Evolutionary conservation across 2,888 invertebrate species (phyloP).

Genomic region (Drosophila meridionalis): DNA sequence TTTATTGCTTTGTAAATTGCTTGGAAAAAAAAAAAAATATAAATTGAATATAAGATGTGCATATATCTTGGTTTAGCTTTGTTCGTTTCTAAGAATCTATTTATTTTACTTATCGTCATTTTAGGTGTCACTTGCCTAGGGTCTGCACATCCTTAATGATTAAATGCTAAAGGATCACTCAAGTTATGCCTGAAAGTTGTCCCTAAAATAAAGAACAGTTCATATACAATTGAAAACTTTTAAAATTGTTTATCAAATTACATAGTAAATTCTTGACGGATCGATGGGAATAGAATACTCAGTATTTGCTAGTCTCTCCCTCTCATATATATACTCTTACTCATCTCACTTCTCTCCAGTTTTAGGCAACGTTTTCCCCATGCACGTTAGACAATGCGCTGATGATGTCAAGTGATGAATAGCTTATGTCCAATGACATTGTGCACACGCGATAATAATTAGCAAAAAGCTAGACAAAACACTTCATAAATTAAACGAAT

Average conservation of each 20-base stretch:
- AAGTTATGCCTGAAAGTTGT: background rate
- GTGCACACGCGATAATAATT: constrained; percentile 49
- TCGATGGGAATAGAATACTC: background rate
- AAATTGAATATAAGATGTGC: background rate
- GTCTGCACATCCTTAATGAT: background rate
- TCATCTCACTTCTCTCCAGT: constrained; percentile 14
- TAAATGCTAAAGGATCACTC: background rate
- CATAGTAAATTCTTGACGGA: background rate
- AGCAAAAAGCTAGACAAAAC: constrained; percentile 36
- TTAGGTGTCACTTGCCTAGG: background rate
- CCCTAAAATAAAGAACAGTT: background rate
- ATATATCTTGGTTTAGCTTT: background rate
- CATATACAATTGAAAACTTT: background rate
- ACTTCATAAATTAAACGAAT: constrained; percentile 12
- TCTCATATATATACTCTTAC: background rate
- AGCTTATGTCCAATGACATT: constrained; percentile 39
- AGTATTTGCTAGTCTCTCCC: background rate
- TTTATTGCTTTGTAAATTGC: background rate
- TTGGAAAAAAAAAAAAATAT: background rate
- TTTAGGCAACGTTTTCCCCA: constrained; percentile 16
- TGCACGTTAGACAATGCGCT: constrained; percentile 22
- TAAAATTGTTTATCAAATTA: background rate
- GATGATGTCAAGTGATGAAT: constrained; percentile 32
- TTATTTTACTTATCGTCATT: background rate
- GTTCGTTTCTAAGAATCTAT: too few relatives aligned